Evolutionary conservation across 2,113 vertebrate genomes (phyloP).

Genomic region (Pogona vitticeps): DNA sequence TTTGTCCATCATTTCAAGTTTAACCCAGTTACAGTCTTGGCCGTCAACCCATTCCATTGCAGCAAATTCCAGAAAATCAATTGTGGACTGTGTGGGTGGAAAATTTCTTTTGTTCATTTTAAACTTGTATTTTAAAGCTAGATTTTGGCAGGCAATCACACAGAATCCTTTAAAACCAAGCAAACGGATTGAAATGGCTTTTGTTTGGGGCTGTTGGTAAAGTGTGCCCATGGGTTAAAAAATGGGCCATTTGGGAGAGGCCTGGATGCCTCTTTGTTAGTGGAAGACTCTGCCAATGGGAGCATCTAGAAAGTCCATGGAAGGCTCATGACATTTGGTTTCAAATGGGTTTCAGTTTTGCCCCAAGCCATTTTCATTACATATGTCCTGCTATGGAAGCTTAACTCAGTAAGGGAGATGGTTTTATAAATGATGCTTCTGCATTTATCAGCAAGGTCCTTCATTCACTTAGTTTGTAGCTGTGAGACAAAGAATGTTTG

Average conservation of each 20-base stretch:
- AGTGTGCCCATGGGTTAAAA: neutral
- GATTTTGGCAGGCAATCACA: accelerated
- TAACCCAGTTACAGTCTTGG: neutral
- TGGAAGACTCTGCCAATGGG: neutral
- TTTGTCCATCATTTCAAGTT: neutral
- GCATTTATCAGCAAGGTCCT: neutral
- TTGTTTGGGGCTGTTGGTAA: neutral
- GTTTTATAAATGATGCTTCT: neutral
- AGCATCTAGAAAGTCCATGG: neutral
- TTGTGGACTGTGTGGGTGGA: neutral
- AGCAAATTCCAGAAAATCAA: neutral
- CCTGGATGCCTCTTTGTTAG: neutral
- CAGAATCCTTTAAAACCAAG: neutral
- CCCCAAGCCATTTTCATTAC: neutral
- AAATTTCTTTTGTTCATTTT: neutral
- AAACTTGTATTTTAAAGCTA: neutral
- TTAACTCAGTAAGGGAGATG: neutral
- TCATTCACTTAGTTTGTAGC: neutral
- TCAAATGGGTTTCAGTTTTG: neutral
- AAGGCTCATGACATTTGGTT: neutral
- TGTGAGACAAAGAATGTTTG: too few relatives aligned
- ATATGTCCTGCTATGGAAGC: neutral
- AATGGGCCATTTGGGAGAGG: neutral
- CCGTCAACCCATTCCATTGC: neutral
- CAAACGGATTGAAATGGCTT: neutral